phyloP scores from a whole-genome alignment of 2,888 invertebrate genomes.

The Pogonocherus hispidulus region DNA sequence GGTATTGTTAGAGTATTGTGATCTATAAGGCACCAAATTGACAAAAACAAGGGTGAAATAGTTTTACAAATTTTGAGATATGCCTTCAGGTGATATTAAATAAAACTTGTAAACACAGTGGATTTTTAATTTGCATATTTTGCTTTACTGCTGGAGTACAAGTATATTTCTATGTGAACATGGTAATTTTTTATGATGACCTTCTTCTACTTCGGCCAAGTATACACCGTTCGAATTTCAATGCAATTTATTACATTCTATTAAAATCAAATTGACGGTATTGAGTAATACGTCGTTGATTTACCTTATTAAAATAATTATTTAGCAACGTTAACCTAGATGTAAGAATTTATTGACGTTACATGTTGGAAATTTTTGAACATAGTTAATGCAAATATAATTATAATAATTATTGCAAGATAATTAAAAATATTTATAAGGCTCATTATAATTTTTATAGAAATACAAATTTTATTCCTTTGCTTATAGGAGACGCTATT shows the following conservation, averaged over 20 bases:
- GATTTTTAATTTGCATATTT: too few species aligned
- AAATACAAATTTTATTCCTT: too few species aligned
- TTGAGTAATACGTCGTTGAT: background rate
- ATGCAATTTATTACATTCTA: background rate
- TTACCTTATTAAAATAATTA: background rate
- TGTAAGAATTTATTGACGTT: background rate
- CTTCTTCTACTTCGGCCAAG: background rate
- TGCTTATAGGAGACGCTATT: too few species aligned
- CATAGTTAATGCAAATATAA: background rate
- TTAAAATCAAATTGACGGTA: constrained; percentile 1
- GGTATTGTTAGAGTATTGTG: too few species aligned
- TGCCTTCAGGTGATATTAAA: too few species aligned
- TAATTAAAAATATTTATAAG: too few species aligned
- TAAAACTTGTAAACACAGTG: too few species aligned
- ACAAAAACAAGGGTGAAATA: too few species aligned
- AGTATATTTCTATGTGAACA: background rate
- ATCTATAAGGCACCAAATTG: too few species aligned
- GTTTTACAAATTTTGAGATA: too few species aligned
- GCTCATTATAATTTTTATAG: too few species aligned
- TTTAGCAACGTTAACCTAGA: background rate
- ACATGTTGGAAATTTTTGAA: background rate
- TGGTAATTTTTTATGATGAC: background rate
- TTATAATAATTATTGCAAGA: too few species aligned
- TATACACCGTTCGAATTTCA: background rate
- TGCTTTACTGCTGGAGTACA: background rate